phyloP scores from a whole-genome alignment of 2,797 vertebrate species.

The Leuciscus waleckii region DNA sequence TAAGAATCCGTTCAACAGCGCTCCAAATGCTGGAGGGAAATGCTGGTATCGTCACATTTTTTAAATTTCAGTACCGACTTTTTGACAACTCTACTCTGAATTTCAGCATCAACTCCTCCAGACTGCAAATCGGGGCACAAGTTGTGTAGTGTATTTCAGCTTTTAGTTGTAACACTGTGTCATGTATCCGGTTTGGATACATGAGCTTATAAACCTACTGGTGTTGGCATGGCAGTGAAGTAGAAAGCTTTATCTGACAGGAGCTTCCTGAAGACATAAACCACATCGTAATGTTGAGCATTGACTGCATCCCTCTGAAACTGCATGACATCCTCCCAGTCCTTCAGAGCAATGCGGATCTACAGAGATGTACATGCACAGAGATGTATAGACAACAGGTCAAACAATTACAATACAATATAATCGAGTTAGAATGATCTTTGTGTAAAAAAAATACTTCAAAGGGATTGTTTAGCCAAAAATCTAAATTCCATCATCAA shows the following conservation, averaged over 20 bases:
- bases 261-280: slow-evolving; percentile 84
- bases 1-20: no score
- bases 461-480: not conserved
- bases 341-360: slow-evolving; percentile 87
- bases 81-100: not conserved
- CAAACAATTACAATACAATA: not conserved
- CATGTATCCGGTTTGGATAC: not conserved
- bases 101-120: not conserved
- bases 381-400: not conserved
- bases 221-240: slow-evolving; percentile 89
- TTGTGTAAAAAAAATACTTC: not conserved
- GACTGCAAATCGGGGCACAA: not conserved
- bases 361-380: slow-evolving; percentile 55
- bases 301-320: slow-evolving; percentile 86
- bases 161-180: not conserved
- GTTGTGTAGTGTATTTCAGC: not conserved
- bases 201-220: slow-evolving; percentile 69
- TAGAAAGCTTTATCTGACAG: slow-evolving; percentile 84
- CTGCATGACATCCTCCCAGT: slow-evolving; percentile 86
- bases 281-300: slow-evolving; percentile 86
- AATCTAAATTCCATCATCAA: not conserved
- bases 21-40: no score
- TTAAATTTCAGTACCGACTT: no score
- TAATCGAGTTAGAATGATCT: not conserved
- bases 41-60: no score